Evolutionary conservation across 2,797 vertebrate species (phyloP).

Genomic region (Tapera naevia): DNA sequence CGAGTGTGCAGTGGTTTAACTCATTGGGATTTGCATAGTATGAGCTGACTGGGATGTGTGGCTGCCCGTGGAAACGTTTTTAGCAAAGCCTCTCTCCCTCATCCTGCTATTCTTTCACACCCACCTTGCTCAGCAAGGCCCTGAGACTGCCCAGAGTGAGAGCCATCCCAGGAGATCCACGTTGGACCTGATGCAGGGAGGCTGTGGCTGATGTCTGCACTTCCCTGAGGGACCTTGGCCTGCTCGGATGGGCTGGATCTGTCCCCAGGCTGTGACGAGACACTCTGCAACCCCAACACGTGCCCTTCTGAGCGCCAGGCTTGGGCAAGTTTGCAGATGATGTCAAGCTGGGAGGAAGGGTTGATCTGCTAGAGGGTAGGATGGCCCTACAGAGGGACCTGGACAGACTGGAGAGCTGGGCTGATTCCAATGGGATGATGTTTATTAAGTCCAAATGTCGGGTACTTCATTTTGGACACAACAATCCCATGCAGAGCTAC

Average conservation of each 20-base stretch:
- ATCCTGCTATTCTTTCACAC: background rate
- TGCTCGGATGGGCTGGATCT: background rate
- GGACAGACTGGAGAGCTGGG: no score
- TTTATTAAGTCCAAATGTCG: no score
- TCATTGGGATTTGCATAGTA: background rate
- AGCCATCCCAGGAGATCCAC: rapidly evolving
- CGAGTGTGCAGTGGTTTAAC: background rate
- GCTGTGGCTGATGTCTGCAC: background rate
- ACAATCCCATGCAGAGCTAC: no score
- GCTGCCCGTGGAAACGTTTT: background rate
- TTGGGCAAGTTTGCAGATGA: no score
- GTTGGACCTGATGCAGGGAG: rapidly evolving
- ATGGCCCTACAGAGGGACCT: no score
- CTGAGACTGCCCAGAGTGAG: background rate
- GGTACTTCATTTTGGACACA: no score
- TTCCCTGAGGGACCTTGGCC: background rate
- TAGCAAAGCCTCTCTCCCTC: background rate
- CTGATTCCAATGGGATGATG: no score
- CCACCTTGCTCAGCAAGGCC: background rate
- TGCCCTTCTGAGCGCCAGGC: no score
- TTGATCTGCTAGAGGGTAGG: no score
- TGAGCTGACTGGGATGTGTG: background rate
- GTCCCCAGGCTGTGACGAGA: rapidly evolving
- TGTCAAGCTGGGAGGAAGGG: no score
- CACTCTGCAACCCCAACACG: background rate